A percentile compares a stretch with the other conserved stretches of the same genome.
These are phyloP conservation scores for Rhineura floridana DNA, from an alignment of 2,113 vertebrate species.

Conservation along the genomic window DNA sequence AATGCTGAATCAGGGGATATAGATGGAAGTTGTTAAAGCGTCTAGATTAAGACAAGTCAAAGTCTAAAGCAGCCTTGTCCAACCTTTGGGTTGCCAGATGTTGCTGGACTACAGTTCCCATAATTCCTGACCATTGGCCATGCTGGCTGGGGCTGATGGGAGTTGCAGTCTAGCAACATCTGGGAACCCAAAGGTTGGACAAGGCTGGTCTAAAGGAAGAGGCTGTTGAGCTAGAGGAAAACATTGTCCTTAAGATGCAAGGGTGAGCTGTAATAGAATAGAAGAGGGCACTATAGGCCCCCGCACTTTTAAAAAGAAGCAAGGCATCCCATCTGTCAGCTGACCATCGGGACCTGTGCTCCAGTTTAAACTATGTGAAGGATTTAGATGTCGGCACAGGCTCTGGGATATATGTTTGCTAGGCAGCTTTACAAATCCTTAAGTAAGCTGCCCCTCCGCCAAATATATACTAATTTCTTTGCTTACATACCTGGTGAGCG, in stretches of 20 bases:
- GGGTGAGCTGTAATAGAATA: not conserved
- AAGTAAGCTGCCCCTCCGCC: not conserved
- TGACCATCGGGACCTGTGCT: not conserved
- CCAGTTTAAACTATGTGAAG: not conserved
- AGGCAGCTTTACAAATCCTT: not conserved
- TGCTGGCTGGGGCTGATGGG: no score
- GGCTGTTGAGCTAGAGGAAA: not conserved
- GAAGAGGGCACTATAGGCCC: not conserved
- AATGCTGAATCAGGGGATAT: not conserved
- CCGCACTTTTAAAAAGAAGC: not conserved
- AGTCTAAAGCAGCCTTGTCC: no score
- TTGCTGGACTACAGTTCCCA: no score
- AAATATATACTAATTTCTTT: no score
- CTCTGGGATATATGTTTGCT: not conserved
- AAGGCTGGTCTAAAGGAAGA: not conserved
- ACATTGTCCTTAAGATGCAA: conserved; percentile 21
- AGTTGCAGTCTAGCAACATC: no score
- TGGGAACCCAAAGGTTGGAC: no score
- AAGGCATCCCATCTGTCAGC: not conserved
- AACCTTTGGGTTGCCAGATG: no score
- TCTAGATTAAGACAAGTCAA: not conserved
- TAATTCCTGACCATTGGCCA: no score
- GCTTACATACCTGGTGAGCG: conserved; percentile 25
- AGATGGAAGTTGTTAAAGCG: not conserved
- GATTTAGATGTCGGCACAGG: not conserved